phyloP scores from a whole-genome alignment of 2,888 invertebrate species.

The Agriopis leucophaearia region DNA sequence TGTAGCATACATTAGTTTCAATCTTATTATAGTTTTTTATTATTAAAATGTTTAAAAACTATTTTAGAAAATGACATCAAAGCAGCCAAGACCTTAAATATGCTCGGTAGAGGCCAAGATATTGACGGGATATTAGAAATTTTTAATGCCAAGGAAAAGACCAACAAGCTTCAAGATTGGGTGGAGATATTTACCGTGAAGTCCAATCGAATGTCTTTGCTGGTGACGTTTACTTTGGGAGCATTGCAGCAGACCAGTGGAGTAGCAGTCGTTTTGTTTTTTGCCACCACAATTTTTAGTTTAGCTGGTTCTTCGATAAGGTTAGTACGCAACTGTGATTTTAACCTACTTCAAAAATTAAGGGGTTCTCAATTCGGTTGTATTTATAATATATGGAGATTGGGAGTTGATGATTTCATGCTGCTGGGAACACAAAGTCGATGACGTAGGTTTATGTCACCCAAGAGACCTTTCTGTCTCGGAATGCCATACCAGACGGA shows the following conservation, averaged over 20 bases:
- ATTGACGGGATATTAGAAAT: slow-evolving; percentile 47
- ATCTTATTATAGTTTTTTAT: too few relatives aligned
- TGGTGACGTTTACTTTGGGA: slow-evolving; percentile 53
- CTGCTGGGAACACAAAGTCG: too few relatives aligned
- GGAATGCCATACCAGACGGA: too few relatives aligned
- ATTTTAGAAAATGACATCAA: slow-evolving; percentile 53
- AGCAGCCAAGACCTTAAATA: slow-evolving; percentile 54
- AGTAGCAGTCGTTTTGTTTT: slow-evolving; percentile 53
- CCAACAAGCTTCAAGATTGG: slow-evolving; percentile 42
- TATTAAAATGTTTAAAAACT: too few relatives aligned
- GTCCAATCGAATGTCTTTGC: slow-evolving; percentile 57
- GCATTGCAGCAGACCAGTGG: slow-evolving; percentile 60
- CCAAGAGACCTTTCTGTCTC: too few relatives aligned
- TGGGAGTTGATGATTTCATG: too few relatives aligned
- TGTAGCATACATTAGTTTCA: too few relatives aligned
- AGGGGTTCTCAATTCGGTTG: too few relatives aligned
- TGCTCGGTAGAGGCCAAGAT: slow-evolving; percentile 54
- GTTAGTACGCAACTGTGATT: not conserved
- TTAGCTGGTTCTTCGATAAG: slow-evolving; percentile 54
- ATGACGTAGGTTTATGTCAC: too few relatives aligned
- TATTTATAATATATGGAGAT: too few relatives aligned
- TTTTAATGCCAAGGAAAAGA: slow-evolving; percentile 29
- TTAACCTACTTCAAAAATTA: not conserved
- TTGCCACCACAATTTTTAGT: slow-evolving; percentile 58
- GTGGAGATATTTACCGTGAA: slow-evolving; percentile 52